Evolutionary conservation across 2,113 vertebrate genomes (phyloP).

Genomic region (Thamnaconus septentrionalis): DNA sequence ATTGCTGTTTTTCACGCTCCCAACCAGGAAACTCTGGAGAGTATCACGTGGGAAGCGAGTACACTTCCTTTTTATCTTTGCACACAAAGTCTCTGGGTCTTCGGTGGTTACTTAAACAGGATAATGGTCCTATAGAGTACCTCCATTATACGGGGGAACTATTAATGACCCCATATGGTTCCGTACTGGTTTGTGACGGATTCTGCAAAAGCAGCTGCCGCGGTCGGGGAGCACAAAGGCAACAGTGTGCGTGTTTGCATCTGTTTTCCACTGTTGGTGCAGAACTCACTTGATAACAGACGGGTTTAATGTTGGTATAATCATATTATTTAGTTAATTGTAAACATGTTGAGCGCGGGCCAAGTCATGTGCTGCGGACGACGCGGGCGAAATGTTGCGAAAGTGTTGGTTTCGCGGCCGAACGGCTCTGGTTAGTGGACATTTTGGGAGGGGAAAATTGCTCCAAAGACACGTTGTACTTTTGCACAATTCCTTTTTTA

Average conservation of each 20-base stretch:
- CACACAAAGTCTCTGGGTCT: constrained; percentile 40
- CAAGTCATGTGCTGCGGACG: too few species aligned
- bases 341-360: too few species aligned
- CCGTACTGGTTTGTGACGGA: constrained; percentile 15
- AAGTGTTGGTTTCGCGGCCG: too few species aligned
- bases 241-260: neutral
- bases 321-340: too few species aligned
- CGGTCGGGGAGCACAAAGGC: constrained; percentile 11
- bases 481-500: too few species aligned
- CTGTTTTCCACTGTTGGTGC: neutral
- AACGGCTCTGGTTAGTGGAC: too few species aligned
- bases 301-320: neutral
- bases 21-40: constrained; percentile 61
- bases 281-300: neutral
- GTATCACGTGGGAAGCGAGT: constrained; percentile 32
- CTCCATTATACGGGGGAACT: constrained; percentile 17
- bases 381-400: too few species aligned
- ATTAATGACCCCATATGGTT: constrained; percentile 31
- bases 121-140: constrained; percentile 38
- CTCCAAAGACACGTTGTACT: too few species aligned
- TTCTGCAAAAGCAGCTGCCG: constrained; percentile 26
- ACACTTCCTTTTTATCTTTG: constrained; percentile 34
- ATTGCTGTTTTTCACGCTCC: constrained; percentile 73
- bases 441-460: too few species aligned
- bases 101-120: constrained; percentile 37